Evolutionary conservation across 1,140 invertebrate species (phyloP).

Genomic region (Lucilia cuprina): DNA sequence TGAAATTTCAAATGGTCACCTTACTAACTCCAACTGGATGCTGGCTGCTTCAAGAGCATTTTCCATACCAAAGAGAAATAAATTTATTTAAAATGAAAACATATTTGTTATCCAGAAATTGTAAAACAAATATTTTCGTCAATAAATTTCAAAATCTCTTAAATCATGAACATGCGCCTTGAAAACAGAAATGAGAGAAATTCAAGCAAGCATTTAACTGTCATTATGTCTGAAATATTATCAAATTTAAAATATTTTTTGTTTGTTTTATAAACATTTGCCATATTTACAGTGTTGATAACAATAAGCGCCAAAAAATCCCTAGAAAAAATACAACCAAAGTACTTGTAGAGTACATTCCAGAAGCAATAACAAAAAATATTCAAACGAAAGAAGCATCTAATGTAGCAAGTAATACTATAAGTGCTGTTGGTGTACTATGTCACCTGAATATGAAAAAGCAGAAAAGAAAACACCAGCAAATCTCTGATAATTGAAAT

Average conservation of each 20-base stretch:
- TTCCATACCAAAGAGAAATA: neutral
- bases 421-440: neutral
- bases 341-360: neutral
- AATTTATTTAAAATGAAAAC: neutral
- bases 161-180: slow-evolving; percentile 2
- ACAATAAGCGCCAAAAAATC: slow-evolving; percentile 28
- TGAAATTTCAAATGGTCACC: no score
- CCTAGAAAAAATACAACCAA: neutral
- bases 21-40: neutral
- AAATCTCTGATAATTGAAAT: slow-evolving; percentile 35
- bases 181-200: neutral
- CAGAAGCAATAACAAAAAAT: neutral
- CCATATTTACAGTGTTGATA: slow-evolving; percentile 30
- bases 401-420: neutral
- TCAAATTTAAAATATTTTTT: slow-evolving; percentile 15
- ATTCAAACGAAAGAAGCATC: neutral
- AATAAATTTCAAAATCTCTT: neutral
- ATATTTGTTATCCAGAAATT: no score
- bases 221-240: neutral
- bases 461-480: neutral
- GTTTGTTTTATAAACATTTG: slow-evolving; percentile 32
- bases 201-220: neutral
- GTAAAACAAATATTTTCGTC: neutral
- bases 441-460: slow-evolving; percentile 1
- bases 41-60: neutral